A percentile compares a stretch with the other conserved stretches of the same genome.
Conservation (phyloP, 2,113 vertebrate genomes). For the Corydoras maculifer region DNA sequence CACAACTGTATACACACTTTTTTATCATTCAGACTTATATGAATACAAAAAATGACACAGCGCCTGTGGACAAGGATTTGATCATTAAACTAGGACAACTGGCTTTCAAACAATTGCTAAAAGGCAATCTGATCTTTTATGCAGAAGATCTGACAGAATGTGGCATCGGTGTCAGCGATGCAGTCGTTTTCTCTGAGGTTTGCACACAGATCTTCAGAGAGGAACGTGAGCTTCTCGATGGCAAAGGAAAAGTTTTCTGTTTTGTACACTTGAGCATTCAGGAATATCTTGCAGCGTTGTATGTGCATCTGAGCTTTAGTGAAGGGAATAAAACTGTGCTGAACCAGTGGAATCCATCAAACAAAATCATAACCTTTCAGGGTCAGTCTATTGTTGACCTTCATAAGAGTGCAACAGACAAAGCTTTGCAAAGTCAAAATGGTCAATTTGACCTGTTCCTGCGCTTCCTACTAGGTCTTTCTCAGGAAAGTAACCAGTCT, state of each 20-base stretch:
- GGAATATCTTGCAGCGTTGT: conserved; percentile 32
- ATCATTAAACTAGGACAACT: conserved; percentile 27
- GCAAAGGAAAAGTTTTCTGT: conserved; percentile 19
- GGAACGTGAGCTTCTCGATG: not conserved
- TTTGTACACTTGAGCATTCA: conserved; percentile 32
- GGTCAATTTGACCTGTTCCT: conserved; percentile 38
- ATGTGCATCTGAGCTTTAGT: conserved; percentile 16
- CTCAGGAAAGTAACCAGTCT: conserved; percentile 20
- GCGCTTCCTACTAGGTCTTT: conserved; percentile 38
- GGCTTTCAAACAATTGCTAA: conserved; percentile 26
- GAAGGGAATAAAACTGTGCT: conserved; percentile 14
- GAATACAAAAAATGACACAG: conserved; percentile 5
- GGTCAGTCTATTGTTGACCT: conserved; percentile 16
- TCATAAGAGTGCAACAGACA: conserved; percentile 28
- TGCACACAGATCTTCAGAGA: conserved; percentile 26
- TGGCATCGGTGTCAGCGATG: conserved; percentile 21
- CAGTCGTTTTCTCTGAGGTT: conserved; percentile 12
- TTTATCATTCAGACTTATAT: conserved; percentile 18
- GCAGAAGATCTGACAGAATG: conserved; percentile 28
- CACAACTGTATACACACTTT: conserved; percentile 33
- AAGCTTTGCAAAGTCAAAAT: not conserved
- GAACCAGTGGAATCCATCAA: conserved; percentile 8
- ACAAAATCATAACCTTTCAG: not conserved
- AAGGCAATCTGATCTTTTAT: conserved; percentile 33
- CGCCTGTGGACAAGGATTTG: conserved; percentile 7